Evolutionary conservation across 1,140 invertebrate genomes (phyloP).

Genomic region (Drosophila orena): DNA sequence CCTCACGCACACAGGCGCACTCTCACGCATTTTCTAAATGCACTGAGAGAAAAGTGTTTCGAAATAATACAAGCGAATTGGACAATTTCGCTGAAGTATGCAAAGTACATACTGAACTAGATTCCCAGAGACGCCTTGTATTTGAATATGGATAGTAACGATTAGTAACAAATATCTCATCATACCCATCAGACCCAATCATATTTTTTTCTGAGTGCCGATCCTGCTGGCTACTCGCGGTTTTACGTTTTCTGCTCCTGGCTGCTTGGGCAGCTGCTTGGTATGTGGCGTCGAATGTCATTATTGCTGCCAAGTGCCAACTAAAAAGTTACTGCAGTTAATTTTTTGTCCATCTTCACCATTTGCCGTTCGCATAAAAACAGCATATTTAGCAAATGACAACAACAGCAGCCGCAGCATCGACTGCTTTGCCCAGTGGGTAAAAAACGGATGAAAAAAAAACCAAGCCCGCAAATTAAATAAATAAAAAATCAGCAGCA

Average conservation of each 20-base stretch:
- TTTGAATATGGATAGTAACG: neutral
- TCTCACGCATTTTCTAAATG: conserved; percentile 4
- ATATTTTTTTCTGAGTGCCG: conserved; percentile 4
- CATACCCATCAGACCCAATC: neutral
- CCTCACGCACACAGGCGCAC: conserved; percentile 12
- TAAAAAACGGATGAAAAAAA: conserved; percentile 6
- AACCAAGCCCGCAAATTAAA: conserved; percentile 73
- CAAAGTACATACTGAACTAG: too few species aligned
- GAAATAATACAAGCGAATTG: too few species aligned
- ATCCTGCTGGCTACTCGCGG: conserved; percentile 17
- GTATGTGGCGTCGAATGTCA: conserved; percentile 85
- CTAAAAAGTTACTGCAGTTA: conserved; percentile 84
- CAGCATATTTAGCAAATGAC: conserved; percentile 85
- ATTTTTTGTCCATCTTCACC: conserved; percentile 78
- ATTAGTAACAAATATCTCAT: neutral
- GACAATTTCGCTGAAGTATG: too few species aligned
- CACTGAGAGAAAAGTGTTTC: conserved; percentile 7
- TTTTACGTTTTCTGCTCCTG: conserved; percentile 33
- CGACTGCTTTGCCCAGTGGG: neutral
- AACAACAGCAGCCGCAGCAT: conserved; percentile 57
- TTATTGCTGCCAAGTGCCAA: conserved; percentile 84
- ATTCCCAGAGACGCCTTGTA: too few species aligned
- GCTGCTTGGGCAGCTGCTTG: conserved; percentile 64
- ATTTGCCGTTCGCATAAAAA: conserved; percentile 81
- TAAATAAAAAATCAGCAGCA: conserved; percentile 80